Percentiles rank a stretch among this genome's conserved stretches.
Evolutionary conservation across 2,888 invertebrate species (phyloP).

Genomic region (Eutolmus rufibarbis): DNA sequence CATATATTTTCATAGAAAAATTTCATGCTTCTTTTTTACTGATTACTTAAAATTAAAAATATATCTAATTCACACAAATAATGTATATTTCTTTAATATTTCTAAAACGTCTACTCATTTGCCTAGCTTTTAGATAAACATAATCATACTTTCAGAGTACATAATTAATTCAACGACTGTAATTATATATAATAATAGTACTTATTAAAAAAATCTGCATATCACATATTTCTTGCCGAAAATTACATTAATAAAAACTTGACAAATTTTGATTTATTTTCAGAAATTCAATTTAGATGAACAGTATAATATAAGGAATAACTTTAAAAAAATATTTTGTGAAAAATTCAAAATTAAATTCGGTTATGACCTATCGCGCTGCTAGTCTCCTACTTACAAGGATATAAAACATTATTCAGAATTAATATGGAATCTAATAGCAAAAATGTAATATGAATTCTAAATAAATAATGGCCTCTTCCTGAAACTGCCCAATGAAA

Average conservation of each 20-base stretch:
- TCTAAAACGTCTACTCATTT: too few species aligned
- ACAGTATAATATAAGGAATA: background rate
- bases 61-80: too few species aligned
- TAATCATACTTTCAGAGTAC: too few species aligned
- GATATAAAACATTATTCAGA: background rate
- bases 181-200: too few species aligned
- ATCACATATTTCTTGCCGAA: background rate
- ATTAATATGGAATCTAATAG: background rate
- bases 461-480: background rate
- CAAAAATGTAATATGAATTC: background rate
- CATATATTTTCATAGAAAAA: too few species aligned
- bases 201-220: background rate
- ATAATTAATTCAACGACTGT: too few species aligned
- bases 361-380: background rate
- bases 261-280: background rate
- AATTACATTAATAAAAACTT: background rate
- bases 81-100: too few species aligned
- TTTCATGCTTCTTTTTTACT: too few species aligned
- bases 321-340: background rate
- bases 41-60: too few species aligned
- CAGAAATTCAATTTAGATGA: background rate
- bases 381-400: too few species aligned
- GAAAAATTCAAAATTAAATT: background rate
- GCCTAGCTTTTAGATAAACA: too few species aligned
- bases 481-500: background rate